These are phyloP conservation scores for Chascanopsetta lugubris DNA, from an alignment of 2,113 vertebrate genomes.

Conservation along the genomic window DNA sequence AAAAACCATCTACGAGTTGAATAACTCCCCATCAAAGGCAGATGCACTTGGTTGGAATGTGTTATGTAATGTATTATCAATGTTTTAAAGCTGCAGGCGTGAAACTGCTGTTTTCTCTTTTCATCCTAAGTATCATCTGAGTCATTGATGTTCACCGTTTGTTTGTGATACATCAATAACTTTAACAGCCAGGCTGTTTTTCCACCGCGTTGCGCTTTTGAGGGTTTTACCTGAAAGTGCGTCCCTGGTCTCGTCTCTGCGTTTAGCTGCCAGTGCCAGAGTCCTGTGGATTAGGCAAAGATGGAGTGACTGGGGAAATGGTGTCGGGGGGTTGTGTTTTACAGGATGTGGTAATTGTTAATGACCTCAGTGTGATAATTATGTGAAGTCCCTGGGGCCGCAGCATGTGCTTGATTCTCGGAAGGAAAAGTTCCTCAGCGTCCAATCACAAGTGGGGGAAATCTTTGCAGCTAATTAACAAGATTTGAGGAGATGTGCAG, in stretches of 20 bases:
- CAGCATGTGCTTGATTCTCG: background rate
- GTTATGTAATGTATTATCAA: too few species aligned
- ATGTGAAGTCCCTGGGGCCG: constrained; percentile 11
- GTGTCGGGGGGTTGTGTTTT: constrained; percentile 7
- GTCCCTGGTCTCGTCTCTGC: background rate
- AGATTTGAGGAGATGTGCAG: too few species aligned
- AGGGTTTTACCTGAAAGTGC: background rate
- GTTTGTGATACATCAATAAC: too few species aligned
- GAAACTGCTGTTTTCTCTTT: too few species aligned
- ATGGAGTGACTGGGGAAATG: constrained; percentile 1
- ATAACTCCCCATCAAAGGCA: background rate
- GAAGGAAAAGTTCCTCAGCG: too few species aligned
- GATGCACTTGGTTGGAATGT: too few species aligned
- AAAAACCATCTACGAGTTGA: too few species aligned
- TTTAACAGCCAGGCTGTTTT: background rate
- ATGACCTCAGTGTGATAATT: constrained; percentile 35
- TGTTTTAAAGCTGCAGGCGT: background rate
- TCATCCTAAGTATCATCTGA: too few species aligned
- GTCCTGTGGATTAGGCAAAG: constrained; percentile 5
- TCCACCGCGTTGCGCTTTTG: background rate
- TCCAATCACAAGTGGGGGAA: too few species aligned
- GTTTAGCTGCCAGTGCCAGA: background rate
- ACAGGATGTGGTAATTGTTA: constrained; percentile 39
- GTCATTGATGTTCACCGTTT: background rate
- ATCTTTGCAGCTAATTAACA: too few species aligned